These are phyloP conservation scores for Miltochrista miniata DNA, from an alignment of 2,888 invertebrate species.

Conservation along the genomic window DNA sequence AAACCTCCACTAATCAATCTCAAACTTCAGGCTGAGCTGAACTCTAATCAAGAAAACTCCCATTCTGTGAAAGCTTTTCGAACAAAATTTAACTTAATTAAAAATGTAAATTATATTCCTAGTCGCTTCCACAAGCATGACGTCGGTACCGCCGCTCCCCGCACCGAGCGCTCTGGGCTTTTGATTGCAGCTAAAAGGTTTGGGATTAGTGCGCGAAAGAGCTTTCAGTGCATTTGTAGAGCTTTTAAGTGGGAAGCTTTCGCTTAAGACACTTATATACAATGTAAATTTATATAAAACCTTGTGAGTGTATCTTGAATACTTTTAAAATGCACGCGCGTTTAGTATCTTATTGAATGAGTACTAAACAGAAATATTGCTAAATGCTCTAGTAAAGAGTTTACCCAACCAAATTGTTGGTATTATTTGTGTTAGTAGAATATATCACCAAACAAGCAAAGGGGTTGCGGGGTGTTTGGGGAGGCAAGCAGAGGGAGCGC, in stretches of 20 bases:
- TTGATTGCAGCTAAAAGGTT: conserved; percentile 85
- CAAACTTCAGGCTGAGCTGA: conserved; percentile 81
- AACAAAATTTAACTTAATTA: conserved; percentile 84
- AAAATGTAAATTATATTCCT: conserved; percentile 84
- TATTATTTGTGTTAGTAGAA: conserved; percentile 41
- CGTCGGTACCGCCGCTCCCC: conserved; percentile 53
- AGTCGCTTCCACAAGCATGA: conserved; percentile 82
- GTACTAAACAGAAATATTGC: conserved; percentile 11
- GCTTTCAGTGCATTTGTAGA: conserved; percentile 84
- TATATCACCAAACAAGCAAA: conserved; percentile 53
- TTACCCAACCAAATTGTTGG: conserved; percentile 22
- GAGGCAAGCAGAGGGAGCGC: conserved; percentile 52
- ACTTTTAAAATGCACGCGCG: conserved; percentile 28
- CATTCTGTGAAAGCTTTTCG: conserved; percentile 83
- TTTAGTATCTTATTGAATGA: conserved; percentile 23
- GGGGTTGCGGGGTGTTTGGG: conserved; percentile 64
- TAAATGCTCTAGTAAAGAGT: conserved; percentile 10
- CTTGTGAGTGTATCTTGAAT: conserved; percentile 48
- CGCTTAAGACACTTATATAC: conserved; percentile 83
- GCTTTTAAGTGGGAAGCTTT: conserved; percentile 84
- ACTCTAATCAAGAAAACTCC: conserved; percentile 84
- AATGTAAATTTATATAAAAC: conserved; percentile 80
- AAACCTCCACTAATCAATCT: conserved; percentile 83
- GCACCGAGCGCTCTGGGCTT: conserved; percentile 75
- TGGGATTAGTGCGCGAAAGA: conserved; percentile 84